Conservation (phyloP, 2,888 invertebrate genomes). For the Vesta saturnalis region DNA sequence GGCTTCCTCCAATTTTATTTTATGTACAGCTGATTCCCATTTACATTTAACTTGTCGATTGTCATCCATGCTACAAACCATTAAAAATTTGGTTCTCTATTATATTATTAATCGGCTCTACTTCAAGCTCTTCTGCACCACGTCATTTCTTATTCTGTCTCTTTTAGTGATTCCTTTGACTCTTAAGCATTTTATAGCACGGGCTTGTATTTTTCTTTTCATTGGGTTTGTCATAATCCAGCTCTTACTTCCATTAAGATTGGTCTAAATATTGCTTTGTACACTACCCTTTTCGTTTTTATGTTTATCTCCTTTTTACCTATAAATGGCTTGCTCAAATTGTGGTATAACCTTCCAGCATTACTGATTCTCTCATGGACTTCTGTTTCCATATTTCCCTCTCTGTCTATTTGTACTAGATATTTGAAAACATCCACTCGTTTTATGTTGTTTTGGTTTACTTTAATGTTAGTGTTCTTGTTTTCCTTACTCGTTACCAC, state of each 20-base stretch:
- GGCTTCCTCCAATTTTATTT: too few species aligned
- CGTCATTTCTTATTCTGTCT: conserved; percentile 25
- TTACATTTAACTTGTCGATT: too few species aligned
- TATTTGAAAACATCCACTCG: too few species aligned
- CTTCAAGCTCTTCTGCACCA: conserved; percentile 29
- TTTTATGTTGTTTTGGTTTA: not conserved
- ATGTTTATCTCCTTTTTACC: conserved; percentile 20
- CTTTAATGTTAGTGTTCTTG: not conserved
- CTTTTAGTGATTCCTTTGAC: conserved; percentile 24
- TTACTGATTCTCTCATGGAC: conserved; percentile 22
- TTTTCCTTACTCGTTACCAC: not conserved
- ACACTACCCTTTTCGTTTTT: conserved; percentile 29
- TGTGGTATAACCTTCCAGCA: too few species aligned
- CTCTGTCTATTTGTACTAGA: conserved; percentile 19
- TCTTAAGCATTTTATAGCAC: conserved; percentile 35
- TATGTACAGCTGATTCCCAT: too few species aligned
- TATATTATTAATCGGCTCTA: conserved; percentile 19
- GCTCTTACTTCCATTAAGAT: too few species aligned
- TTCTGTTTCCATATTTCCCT: conserved; percentile 16
- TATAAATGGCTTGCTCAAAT: conserved; percentile 28
- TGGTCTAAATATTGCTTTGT: conserved; percentile 28
- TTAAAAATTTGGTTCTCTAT: too few species aligned
- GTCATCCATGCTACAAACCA: too few species aligned
- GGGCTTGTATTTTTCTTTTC: conserved; percentile 37
- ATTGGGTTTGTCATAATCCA: conserved; percentile 18